These are phyloP conservation scores for Acipenser oxyrinchus DNA, from an alignment of 2,797 vertebrate species.

Conservation along the genomic window DNA sequence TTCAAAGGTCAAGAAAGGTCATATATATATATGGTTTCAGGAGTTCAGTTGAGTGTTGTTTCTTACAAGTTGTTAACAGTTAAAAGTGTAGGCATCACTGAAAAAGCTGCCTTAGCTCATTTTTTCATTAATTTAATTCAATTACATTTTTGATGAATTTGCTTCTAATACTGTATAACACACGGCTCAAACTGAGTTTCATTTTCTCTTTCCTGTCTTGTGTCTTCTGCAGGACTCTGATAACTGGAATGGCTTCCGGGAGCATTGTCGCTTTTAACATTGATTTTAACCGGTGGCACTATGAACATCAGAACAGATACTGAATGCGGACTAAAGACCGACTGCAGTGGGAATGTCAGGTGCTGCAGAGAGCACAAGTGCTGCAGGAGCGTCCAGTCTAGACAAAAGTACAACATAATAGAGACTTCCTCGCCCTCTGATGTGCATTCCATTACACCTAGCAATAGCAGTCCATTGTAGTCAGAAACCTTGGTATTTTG, in stretches of 20 bases:
- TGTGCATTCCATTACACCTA: conserved; percentile 66
- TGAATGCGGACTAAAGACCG: conserved; percentile 51
- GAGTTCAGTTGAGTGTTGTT: no score
- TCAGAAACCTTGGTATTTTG: conserved; percentile 65
- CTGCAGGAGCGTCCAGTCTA: conserved; percentile 56
- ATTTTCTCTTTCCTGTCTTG: conserved; percentile 3
- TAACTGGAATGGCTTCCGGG: conserved; percentile 96
- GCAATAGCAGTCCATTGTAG: conserved; percentile 70
- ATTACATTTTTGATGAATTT: not conserved
- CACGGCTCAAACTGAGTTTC: not conserved
- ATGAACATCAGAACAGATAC: conserved; percentile 95
- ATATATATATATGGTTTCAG: no score
- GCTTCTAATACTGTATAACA: not conserved
- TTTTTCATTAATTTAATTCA: not conserved
- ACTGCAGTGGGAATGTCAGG: conserved; percentile 38
- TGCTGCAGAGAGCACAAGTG: conserved; percentile 61
- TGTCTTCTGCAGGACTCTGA: conserved; percentile 77
- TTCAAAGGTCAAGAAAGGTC: no score
- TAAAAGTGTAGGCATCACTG: no score
- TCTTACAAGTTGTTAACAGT: no score
- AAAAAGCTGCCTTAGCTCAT: no score
- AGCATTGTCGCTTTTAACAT: conserved; percentile 98
- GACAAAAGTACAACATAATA: conserved; percentile 45
- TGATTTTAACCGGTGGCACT: conserved; percentile 98
- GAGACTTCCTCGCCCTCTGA: conserved; percentile 38